Percentiles rank a stretch among this genome's conserved stretches.
Evolutionary conservation across 1,140 invertebrate species (phyloP).

Genomic region (Drosophila ficusphila): DNA sequence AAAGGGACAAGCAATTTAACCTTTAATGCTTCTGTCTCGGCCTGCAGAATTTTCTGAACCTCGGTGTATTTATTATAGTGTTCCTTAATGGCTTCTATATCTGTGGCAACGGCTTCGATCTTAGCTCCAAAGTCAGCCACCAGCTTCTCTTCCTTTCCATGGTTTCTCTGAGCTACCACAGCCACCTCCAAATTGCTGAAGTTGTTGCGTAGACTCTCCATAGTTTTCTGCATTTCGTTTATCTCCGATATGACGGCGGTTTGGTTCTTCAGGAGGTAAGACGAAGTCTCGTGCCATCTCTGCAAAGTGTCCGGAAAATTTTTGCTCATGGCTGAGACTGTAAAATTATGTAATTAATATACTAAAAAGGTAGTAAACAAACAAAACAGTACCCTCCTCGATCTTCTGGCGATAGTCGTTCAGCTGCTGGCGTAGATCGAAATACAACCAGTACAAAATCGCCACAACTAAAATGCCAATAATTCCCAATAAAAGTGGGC

Average conservation of each 20-base stretch:
- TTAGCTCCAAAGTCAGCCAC: slow-evolving; percentile 82
- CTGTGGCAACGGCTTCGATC: slow-evolving; percentile 70
- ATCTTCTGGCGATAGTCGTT: slow-evolving; percentile 78
- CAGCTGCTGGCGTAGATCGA: slow-evolving; percentile 78
- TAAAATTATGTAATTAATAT: slow-evolving; percentile 29
- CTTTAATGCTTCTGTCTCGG: slow-evolving; percentile 61
- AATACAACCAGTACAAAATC: slow-evolving; percentile 80
- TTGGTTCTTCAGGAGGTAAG: slow-evolving; percentile 87
- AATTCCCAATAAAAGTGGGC: slow-evolving; percentile 65
- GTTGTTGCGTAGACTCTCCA: slow-evolving; percentile 62
- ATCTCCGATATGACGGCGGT: slow-evolving; percentile 74
- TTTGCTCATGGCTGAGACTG: slow-evolving; percentile 87
- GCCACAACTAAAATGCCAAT: slow-evolving; percentile 60
- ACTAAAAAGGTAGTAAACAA: background rate
- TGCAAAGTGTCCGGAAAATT: slow-evolving; percentile 87
- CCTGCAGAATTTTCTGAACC: slow-evolving; percentile 56
- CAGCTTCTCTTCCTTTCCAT: slow-evolving; percentile 74
- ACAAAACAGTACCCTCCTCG: slow-evolving; percentile 68
- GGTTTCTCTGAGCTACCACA: slow-evolving; percentile 62
- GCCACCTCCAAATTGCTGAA: slow-evolving; percentile 55
- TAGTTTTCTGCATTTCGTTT: slow-evolving; percentile 55
- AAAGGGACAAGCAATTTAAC: background rate
- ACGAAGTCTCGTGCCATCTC: slow-evolving; percentile 87
- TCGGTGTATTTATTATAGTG: slow-evolving; percentile 66
- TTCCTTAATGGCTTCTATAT: slow-evolving; percentile 77